A percentile compares a stretch with the other conserved stretches of the same genome.
Evolutionary conservation across 2,797 vertebrate genomes (phyloP).

Genomic region (Tadarida brasiliensis): DNA sequence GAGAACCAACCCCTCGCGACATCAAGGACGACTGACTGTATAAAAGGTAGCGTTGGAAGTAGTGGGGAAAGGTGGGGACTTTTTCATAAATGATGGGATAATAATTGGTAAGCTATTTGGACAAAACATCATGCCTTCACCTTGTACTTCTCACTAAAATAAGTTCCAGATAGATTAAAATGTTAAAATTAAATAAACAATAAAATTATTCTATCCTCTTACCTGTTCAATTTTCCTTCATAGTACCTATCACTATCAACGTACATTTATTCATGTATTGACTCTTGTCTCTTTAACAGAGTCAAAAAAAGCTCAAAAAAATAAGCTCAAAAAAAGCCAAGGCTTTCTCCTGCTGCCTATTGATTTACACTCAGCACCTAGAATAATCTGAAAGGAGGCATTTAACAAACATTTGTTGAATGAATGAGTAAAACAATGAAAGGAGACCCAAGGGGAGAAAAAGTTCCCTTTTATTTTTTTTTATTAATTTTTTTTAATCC

Average conservation of each 20-base stretch:
- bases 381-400: not conserved
- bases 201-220: not conserved
- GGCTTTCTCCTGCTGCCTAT: not conserved
- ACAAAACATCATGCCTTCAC: not conserved
- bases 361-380: not conserved
- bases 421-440: not conserved
- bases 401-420: not conserved
- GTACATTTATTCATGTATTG: not conserved
- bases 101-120: not conserved
- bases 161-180: not conserved
- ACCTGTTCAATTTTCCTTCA: not conserved
- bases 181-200: not conserved
- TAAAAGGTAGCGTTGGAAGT: not conserved
- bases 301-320: not conserved
- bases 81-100: not conserved
- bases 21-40: not conserved
- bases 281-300: not conserved
- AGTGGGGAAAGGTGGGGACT: not conserved
- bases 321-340: not conserved
- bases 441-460: not conserved
- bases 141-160: not conserved
- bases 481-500: no score
- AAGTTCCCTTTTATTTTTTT: not conserved
- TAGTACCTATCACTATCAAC: no score
- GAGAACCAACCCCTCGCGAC: not conserved